Conservation (phyloP, 2,113 vertebrate genomes). For the Turnix velox region DNA sequence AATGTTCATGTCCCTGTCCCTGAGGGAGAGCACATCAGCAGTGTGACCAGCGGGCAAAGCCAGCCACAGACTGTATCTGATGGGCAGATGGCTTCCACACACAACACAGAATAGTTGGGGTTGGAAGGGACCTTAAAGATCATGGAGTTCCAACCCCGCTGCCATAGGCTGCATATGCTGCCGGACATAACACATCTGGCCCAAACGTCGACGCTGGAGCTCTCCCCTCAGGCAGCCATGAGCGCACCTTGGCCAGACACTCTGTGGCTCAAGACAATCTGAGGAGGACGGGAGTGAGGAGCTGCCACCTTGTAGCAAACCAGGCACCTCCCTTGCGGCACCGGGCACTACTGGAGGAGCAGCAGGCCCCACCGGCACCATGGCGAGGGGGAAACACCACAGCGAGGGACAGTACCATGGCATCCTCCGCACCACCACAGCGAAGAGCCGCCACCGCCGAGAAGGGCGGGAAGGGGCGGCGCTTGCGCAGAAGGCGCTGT, state of each 20-base stretch:
- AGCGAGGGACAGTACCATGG: too few species aligned
- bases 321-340: rapidly evolving
- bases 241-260: rapidly evolving
- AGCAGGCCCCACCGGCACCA: too few species aligned
- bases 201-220: background rate
- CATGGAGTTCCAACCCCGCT: too few species aligned
- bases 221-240: background rate
- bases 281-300: rapidly evolving
- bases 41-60: rapidly evolving
- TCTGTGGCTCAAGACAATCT: rapidly evolving
- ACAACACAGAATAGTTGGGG: too few species aligned
- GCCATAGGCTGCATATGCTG: too few species aligned
- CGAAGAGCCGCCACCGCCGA: rapidly evolving
- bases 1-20: background rate
- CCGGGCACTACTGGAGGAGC: rapidly evolving
- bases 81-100: rapidly evolving
- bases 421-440: too few species aligned
- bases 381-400: too few species aligned
- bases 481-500: background rate
- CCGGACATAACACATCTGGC: rapidly evolving
- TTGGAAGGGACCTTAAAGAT: too few species aligned
- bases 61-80: rapidly evolving
- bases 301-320: background rate
- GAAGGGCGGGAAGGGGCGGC: background rate
- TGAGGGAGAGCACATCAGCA: rapidly evolving